These are phyloP conservation scores for Acanthisitta chloris DNA, from an alignment of 2,113 vertebrate species.

Conservation along the genomic window DNA sequence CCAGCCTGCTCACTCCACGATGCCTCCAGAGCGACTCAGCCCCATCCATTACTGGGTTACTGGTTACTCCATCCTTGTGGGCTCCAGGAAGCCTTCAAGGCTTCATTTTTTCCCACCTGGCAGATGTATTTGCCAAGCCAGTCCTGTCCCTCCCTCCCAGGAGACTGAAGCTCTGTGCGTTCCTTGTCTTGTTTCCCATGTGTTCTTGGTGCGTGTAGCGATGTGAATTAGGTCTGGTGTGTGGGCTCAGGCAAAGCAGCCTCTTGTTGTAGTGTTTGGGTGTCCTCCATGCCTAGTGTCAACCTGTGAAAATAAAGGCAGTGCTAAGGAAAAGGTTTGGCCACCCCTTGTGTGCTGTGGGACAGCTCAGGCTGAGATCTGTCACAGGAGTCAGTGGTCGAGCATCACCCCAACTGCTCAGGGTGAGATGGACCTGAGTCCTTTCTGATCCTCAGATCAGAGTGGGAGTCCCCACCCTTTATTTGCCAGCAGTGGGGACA, in stretches of 20 bases:
- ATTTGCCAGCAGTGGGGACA: neutral
- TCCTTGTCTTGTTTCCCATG: neutral
- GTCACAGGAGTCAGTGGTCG: accelerated
- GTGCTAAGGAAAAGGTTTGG: neutral
- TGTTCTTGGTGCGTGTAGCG: neutral
- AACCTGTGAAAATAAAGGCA: constrained; percentile 51
- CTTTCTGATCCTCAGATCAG: neutral
- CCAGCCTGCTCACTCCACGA: neutral
- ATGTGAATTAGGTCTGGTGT: neutral
- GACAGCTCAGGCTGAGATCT: neutral
- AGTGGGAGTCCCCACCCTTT: neutral
- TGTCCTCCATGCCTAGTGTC: neutral
- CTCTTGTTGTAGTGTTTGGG: neutral
- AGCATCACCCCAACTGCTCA: accelerated
- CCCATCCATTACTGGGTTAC: neutral
- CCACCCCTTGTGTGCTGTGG: neutral
- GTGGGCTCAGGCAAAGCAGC: neutral
- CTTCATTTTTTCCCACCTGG: neutral
- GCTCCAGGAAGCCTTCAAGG: neutral
- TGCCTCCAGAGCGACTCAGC: neutral
- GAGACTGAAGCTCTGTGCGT: neutral
- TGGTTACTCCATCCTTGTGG: neutral
- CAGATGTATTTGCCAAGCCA: neutral
- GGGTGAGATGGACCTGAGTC: accelerated
- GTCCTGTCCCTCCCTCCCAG: neutral